A percentile compares a stretch with the other conserved stretches of the same genome.
These are phyloP conservation scores for Etheostoma spectabile DNA, from an alignment of 2,113 vertebrate genomes.

Conservation along the genomic window DNA sequence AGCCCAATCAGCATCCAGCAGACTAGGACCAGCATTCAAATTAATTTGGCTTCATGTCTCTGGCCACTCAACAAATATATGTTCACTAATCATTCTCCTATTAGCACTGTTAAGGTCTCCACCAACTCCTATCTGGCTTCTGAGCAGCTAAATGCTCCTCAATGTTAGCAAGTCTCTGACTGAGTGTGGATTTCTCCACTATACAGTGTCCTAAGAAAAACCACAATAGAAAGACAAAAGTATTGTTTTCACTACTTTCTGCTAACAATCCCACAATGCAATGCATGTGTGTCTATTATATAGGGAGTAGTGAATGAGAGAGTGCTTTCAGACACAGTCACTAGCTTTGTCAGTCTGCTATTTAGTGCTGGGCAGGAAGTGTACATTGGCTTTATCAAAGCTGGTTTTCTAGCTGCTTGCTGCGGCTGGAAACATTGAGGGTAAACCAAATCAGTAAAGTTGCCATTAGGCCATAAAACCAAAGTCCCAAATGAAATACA, in stretches of 20 bases:
- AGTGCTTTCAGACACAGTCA: neutral
- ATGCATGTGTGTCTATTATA: neutral
- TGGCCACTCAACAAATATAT: neutral
- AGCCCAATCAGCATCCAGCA: neutral
- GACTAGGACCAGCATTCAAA: neutral
- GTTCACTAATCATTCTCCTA: neutral
- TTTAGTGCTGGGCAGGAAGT: neutral
- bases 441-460: slow-evolving; percentile 9
- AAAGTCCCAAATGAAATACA: slow-evolving; percentile 3
- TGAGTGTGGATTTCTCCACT: neutral
- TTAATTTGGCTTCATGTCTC: neutral
- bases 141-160: neutral
- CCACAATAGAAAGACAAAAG: neutral
- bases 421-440: neutral
- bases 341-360: neutral
- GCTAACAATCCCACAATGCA: neutral
- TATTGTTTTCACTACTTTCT: neutral
- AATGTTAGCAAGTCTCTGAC: neutral
- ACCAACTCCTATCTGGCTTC: neutral
- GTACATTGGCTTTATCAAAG: neutral
- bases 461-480: neutral
- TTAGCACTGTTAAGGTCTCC: slow-evolving; percentile 10
- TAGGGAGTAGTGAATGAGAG: neutral
- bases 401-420: neutral
- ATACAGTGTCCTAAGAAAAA: neutral